Conservation (phyloP, 64 coral and sea anemone genomes). For the Anthopleura sola region DNA sequence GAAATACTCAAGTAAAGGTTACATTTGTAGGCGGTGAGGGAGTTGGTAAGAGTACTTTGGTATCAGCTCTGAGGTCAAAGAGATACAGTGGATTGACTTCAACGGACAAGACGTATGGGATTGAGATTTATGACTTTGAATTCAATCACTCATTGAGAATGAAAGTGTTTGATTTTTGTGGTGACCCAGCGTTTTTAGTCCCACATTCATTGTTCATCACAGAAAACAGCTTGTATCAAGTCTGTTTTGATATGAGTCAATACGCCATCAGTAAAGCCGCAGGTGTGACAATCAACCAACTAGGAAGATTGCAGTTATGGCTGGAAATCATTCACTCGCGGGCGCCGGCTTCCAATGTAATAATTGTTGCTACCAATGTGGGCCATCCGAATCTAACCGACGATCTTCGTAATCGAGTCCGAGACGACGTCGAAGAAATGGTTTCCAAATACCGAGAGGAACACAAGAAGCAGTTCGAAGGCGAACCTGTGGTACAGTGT, state of each 20-base stretch:
- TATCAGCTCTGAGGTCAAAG: slow-evolving; percentile 64
- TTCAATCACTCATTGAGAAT: slow-evolving; percentile 51
- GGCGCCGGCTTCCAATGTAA: slow-evolving; percentile 85
- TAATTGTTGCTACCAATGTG: slow-evolving; percentile 77
- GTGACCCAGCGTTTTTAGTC: slow-evolving; percentile 56
- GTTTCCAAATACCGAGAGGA: slow-evolving; percentile 66
- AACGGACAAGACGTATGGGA: slow-evolving; percentile 49
- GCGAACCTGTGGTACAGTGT: slow-evolving; percentile 63
- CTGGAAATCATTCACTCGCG: slow-evolving; percentile 71
- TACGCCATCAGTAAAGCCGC: slow-evolving; percentile 70
- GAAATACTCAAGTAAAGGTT: slow-evolving; percentile 82
- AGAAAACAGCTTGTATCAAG: slow-evolving; percentile 92
- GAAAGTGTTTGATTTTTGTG: slow-evolving; percentile 79
- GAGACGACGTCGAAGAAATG: slow-evolving; percentile 72
- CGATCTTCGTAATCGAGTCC: slow-evolving; percentile 49
- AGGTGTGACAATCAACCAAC: slow-evolving; percentile 38
- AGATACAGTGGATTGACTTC: slow-evolving; percentile 27
- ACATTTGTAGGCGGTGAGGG: slow-evolving; percentile 60
- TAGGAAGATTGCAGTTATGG: slow-evolving; percentile 83
- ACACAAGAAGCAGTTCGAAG: slow-evolving; percentile 69
- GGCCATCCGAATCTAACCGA: slow-evolving; percentile 78
- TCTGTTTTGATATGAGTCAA: slow-evolving; percentile 77
- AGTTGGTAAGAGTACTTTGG: slow-evolving; percentile 69
- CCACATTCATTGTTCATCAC: slow-evolving; percentile 73
- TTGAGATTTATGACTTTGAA: slow-evolving; percentile 67